Conservation (phyloP, 2,888 invertebrate genomes). For the Alviniconcha strummeri region DNA sequence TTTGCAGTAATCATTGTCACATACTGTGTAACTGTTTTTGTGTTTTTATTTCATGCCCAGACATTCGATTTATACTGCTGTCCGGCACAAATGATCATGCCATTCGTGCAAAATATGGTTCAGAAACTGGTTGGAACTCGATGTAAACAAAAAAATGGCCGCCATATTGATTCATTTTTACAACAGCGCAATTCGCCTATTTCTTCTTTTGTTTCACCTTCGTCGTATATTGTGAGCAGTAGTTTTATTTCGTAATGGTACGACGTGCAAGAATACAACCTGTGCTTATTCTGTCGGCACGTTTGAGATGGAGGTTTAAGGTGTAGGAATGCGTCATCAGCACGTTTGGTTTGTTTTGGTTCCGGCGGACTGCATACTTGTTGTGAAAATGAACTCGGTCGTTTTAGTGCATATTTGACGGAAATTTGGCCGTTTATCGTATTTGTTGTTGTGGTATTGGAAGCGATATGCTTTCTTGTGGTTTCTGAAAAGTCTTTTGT, state of each 20-base stretch:
- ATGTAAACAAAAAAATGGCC: conserved; percentile 71
- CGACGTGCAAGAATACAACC: too few relatives aligned
- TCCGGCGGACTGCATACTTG: conserved; percentile 10
- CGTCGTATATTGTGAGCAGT: neutral
- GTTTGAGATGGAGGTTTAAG: neutral
- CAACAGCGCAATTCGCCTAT: neutral
- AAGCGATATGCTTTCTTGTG: too few relatives aligned
- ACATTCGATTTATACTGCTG: too few relatives aligned
- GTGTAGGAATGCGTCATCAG: conserved; percentile 14
- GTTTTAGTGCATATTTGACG: too few relatives aligned
- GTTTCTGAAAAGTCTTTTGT: too few relatives aligned
- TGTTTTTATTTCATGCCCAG: too few relatives aligned
- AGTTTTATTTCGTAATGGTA: neutral
- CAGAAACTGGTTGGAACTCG: conserved; percentile 49
- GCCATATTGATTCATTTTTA: conserved; percentile 56
- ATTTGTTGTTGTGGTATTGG: too few relatives aligned
- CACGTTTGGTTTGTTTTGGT: conserved; percentile 34
- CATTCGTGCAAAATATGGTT: conserved; percentile 33
- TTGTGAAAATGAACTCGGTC: neutral
- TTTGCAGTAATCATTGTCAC: too few relatives aligned
- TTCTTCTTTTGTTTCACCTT: neutral
- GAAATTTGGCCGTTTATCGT: too few relatives aligned
- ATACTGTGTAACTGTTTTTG: too few relatives aligned
- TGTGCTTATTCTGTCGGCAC: neutral
- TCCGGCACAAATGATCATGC: too few relatives aligned